phyloP scores from a whole-genome alignment of 2,113 vertebrate genomes.

The Oncorhynchus keta region DNA sequence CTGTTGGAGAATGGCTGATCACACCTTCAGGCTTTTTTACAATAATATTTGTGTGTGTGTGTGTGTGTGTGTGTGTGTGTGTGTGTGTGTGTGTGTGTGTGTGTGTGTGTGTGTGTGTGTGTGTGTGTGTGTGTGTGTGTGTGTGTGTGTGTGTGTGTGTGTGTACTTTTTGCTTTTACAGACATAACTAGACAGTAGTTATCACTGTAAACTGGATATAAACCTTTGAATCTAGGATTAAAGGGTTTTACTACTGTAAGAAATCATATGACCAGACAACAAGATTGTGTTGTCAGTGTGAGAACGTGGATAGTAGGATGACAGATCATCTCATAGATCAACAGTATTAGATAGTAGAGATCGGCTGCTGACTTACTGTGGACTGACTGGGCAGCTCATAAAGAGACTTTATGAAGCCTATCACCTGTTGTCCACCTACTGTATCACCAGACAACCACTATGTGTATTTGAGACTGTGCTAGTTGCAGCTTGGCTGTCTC shows the following conservation, averaged over 20 bases:
- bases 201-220: background rate
- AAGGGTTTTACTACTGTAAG: background rate
- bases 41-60: background rate
- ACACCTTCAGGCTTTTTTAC: background rate
- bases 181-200: background rate
- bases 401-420: background rate
- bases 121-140: background rate
- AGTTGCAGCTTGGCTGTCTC: background rate
- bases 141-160: too few relatives aligned
- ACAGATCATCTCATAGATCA: background rate
- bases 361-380: background rate
- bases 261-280: slow-evolving; percentile 19
- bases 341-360: background rate
- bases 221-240: background rate
- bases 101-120: background rate
- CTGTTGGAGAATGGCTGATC: background rate
- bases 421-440: background rate
- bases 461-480: background rate
- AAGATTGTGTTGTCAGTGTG: slow-evolving; percentile 23
- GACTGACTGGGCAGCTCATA: background rate
- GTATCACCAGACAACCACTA: background rate
- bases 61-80: background rate
- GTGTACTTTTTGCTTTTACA: background rate
- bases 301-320: background rate
- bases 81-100: too few relatives aligned